Evolutionary conservation across 2,113 vertebrate species (phyloP).

Genomic region (Chelonoidis abingdonii): DNA sequence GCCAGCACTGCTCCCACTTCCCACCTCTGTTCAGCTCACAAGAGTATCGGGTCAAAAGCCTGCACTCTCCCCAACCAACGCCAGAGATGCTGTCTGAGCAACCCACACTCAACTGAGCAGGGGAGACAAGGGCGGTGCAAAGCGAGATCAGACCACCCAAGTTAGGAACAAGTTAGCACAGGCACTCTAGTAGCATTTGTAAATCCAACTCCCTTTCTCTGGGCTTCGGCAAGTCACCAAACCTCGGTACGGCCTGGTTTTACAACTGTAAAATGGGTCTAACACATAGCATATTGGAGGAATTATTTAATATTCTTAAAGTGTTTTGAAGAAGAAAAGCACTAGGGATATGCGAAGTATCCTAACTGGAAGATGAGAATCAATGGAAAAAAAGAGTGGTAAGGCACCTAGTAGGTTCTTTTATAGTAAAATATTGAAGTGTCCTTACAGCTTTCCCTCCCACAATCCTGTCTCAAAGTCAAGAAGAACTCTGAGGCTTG

Average conservation of each 20-base stretch:
- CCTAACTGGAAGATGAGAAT: constrained; percentile 52
- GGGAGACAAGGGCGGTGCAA: not conserved
- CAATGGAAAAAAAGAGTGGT: constrained; percentile 44
- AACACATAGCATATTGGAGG: not conserved
- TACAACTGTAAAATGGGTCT: not conserved
- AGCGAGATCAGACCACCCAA: not conserved
- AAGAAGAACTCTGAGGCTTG: constrained; percentile 45
- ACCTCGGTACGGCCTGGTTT: not conserved
- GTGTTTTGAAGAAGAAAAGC: constrained; percentile 16
- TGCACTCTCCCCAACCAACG: not conserved
- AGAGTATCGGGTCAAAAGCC: not conserved
- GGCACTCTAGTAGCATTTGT: not conserved
- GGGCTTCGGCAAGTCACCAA: not conserved
- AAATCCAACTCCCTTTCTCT: not conserved
- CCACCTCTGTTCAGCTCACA: not conserved
- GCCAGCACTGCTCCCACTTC: not conserved
- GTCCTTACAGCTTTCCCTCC: constrained; percentile 28
- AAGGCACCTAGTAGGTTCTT: constrained; percentile 63
- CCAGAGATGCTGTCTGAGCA: accelerated
- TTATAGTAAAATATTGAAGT: constrained; percentile 64
- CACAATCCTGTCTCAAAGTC: constrained; percentile 18
- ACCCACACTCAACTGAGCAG: not conserved
- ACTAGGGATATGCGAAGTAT: not conserved
- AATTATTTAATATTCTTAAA: not conserved
- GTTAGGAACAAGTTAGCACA: not conserved